These are phyloP conservation scores for Sebastes miniatus DNA, from an alignment of 2,797 vertebrate species.

Conservation along the genomic window DNA sequence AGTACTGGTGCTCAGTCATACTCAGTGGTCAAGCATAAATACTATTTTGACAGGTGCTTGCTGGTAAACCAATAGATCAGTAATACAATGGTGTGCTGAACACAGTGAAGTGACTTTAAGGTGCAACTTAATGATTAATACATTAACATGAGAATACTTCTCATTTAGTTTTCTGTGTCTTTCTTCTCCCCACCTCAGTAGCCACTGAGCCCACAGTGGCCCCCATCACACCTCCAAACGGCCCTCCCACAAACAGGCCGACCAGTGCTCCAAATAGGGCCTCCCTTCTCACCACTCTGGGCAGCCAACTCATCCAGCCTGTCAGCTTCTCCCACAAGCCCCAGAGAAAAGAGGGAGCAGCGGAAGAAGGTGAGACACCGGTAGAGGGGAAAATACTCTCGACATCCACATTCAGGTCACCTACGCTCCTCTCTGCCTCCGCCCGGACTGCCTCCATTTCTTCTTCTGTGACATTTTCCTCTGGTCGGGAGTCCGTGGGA, in stretches of 20 bases:
- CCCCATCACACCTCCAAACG: conserved; percentile 74
- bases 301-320: conserved; percentile 69
- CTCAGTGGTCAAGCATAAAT: not conserved
- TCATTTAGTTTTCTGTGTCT: conserved; percentile 67
- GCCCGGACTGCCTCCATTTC: conserved; percentile 53
- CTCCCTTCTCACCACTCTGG: conserved; percentile 70
- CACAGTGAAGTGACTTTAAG: conserved; percentile 26
- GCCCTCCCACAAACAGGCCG: conserved; percentile 80
- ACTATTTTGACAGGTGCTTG: not conserved
- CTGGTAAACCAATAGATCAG: not conserved
- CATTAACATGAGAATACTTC: not conserved
- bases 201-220: conserved; percentile 82
- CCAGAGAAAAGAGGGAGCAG: conserved; percentile 44
- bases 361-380: conserved; percentile 10
- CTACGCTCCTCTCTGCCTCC: conserved; percentile 67
- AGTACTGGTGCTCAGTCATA: not conserved
- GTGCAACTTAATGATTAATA: conserved; percentile 1
- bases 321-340: conserved; percentile 74
- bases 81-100: not conserved
- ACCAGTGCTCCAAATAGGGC: conserved; percentile 79
- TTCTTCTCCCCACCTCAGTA: conserved; percentile 80
- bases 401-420: conserved; percentile 55
- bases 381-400: conserved; percentile 34
- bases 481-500: conserved; percentile 1
- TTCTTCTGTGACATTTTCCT: conserved; percentile 37